Evolutionary conservation across 2,797 vertebrate genomes (phyloP), one percentile per base, ranked within the genome.

Genomic region (Nyctalus aviator): DNA sequence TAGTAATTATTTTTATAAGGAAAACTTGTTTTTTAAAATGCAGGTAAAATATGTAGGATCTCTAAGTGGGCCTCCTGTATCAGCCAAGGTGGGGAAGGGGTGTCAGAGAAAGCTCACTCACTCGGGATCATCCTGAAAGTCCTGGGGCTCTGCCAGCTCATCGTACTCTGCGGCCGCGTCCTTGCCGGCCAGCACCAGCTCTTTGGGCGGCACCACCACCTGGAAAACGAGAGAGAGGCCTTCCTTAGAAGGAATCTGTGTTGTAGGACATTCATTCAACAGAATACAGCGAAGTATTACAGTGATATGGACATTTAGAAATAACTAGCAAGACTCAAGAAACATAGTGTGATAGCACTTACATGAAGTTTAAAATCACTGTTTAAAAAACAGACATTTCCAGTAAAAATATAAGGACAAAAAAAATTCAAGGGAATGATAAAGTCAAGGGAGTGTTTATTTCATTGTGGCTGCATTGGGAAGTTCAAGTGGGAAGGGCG

Each of bases 61-160:
- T 55, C 5, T 35, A 75, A 50, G 9, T 21, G 21, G 81, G 35
- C 55, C 66, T 64, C 50, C 35, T 46, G 2, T 27, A 37, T 48
- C 44, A 92, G 44, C 14, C 50, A 92, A 23, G 84, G 41, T 57
- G 41, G 8, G 4, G 32, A 32, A 48, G 4, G 3, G 57, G 62
- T 27, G 3, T 64, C 88, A 84, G 37, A 85, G 44, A 84, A 30
- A 59, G 35, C 4, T 86, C 86, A 98, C 99, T 98, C 98, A 99
- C 99, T 99, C 99, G 84, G 99, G 99, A 96, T 99, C 99, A 48
- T 99, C 99, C 97, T 99, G 99, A 97, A 99, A 99, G 98, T 99
- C 99, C 50, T 99, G 99, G 44, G 99, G 99, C 94, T 99, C 99
- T 53, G 99, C 99, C 97, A 99, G 97, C 95, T 99, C 99, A 69